Evolutionary conservation across 2,888 invertebrate species (phyloP).

Genomic region (Tetropium fuscum): DNA sequence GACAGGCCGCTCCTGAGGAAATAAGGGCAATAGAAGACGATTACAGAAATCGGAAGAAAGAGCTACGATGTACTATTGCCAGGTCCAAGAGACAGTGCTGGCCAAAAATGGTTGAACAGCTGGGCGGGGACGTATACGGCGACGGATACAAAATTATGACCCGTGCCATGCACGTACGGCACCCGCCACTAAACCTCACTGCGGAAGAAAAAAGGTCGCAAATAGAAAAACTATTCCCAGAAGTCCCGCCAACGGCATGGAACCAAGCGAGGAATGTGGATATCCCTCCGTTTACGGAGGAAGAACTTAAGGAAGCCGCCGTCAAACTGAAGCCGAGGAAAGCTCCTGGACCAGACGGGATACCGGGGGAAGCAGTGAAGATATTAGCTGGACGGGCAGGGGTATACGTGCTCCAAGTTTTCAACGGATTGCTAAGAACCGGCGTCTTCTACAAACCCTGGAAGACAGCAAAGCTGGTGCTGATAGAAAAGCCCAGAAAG

Average conservation of each 20-base stretch:
- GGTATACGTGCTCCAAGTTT: background rate
- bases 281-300: background rate
- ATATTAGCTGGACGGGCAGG: background rate
- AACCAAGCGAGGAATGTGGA: background rate
- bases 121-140: background rate
- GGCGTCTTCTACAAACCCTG: background rate
- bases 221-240: background rate
- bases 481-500: background rate
- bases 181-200: background rate
- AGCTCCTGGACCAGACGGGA: background rate
- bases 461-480: background rate
- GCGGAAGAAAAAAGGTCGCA: background rate
- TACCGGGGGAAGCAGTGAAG: background rate
- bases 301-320: background rate
- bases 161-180: background rate
- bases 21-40: no score
- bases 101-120: background rate
- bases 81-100: background rate
- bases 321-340: background rate
- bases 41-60: no score
- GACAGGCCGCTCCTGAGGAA: no score
- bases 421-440: background rate
- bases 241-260: background rate
- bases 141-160: background rate
- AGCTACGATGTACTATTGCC: no score